Evolutionary conservation across 1,140 invertebrate genomes (phyloP).

Genomic region (Drosophila parvula): DNA sequence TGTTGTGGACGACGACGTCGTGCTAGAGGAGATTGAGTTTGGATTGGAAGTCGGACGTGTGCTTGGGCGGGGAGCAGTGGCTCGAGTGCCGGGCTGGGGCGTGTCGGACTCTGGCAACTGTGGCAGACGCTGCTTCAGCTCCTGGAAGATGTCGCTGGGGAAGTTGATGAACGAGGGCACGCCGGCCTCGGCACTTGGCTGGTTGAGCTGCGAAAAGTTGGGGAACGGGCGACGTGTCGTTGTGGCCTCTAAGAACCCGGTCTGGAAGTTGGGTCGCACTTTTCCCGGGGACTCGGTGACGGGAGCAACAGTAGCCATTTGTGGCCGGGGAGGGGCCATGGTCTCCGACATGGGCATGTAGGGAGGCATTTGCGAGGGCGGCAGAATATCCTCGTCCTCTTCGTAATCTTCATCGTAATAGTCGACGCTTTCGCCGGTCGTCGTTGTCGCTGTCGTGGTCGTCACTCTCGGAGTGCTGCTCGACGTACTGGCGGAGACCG

Average conservation of each 20-base stretch:
- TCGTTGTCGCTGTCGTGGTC: slow-evolving; percentile 10
- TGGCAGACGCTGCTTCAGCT: slow-evolving; percentile 69
- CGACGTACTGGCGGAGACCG: slow-evolving; percentile 1
- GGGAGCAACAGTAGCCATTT: slow-evolving; percentile 46
- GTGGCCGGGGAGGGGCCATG: slow-evolving; percentile 76
- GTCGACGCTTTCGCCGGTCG: slow-evolving; percentile 47
- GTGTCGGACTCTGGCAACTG: slow-evolving; percentile 43
- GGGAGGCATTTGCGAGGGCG: slow-evolving; percentile 85
- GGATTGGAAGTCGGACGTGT: slow-evolving; percentile 56
- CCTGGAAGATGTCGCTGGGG: slow-evolving; percentile 82
- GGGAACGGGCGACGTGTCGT: slow-evolving; percentile 73
- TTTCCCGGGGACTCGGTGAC: slow-evolving; percentile 25
- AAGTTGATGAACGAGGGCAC: slow-evolving; percentile 82
- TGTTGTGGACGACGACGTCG: slow-evolving; percentile 62
- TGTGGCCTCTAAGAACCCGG: slow-evolving; percentile 70
- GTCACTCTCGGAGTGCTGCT: slow-evolving; percentile 6
- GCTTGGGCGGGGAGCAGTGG: slow-evolving; percentile 60
- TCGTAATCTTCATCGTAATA: slow-evolving; percentile 82
- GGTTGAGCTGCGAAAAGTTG: slow-evolving; percentile 55
- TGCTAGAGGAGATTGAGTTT: slow-evolving; percentile 67
- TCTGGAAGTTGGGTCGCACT: slow-evolving; percentile 42
- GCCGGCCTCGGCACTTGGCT: slow-evolving; percentile 32
- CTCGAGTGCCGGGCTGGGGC: slow-evolving; percentile 53
- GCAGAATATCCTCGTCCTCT: slow-evolving; percentile 85
- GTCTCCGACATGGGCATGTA: slow-evolving; percentile 87